phyloP scores from a whole-genome alignment of 2,888 invertebrate species.

The Geophilus truncorum region DNA sequence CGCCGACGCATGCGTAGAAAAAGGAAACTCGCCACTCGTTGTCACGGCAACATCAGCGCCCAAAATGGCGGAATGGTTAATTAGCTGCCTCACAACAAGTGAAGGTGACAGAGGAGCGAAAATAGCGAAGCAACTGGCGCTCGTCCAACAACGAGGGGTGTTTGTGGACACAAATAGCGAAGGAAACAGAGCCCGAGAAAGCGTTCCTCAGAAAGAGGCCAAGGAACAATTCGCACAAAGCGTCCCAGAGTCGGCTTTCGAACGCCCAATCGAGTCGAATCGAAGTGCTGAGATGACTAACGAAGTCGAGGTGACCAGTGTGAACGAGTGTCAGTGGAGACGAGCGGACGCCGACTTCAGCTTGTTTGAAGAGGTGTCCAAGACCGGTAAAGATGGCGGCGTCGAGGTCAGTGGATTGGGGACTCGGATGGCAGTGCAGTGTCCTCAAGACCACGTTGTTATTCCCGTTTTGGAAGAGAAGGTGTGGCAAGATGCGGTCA shows the following conservation, averaged over 20 bases:
- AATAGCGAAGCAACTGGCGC: background rate
- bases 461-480: slow-evolving; percentile 6
- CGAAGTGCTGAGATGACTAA: background rate
- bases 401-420: background rate
- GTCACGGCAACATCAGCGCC: background rate
- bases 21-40: background rate
- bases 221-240: background rate
- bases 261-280: background rate
- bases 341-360: background rate
- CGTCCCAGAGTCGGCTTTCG: background rate
- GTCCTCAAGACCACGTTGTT: slow-evolving; percentile 18
- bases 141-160: background rate
- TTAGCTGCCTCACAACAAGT: background rate
- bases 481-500: background rate
- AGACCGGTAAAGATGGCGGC: background rate
- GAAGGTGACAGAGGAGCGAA: background rate
- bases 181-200: background rate
- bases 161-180: background rate
- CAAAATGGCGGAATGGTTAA: background rate
- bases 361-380: background rate
- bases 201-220: background rate
- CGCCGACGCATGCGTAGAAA: too few relatives aligned
- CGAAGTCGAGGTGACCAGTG: background rate
- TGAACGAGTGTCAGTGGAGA: background rate
- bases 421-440: background rate